Conservation (phyloP, 2,888 invertebrate genomes). For the Congeria kusceri region DNA sequence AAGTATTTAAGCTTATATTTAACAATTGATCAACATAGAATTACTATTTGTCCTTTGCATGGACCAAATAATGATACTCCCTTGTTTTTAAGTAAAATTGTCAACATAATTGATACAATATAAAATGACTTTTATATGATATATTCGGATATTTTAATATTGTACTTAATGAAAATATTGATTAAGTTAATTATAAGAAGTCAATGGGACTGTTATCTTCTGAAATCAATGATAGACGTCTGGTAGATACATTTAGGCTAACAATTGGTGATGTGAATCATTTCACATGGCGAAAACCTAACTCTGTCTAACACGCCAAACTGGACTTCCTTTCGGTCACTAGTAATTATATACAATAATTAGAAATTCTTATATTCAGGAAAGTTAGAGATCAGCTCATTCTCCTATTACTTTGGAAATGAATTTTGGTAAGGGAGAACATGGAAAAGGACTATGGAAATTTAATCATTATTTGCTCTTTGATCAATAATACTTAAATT, state of each 20-base stretch:
- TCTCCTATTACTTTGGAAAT: slow-evolving; percentile 11
- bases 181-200: slow-evolving; percentile 28
- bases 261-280: slow-evolving; percentile 2
- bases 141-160: slow-evolving; percentile 32
- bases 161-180: slow-evolving; percentile 6
- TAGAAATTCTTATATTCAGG: not conserved
- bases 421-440: slow-evolving; percentile 1
- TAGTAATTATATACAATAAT: slow-evolving; percentile 2
- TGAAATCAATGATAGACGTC: not conserved
- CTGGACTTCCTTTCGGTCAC: slow-evolving; percentile 31
- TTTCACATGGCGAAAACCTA: slow-evolving; percentile 23
- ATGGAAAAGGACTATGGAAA: slow-evolving; percentile 23
- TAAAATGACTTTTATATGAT: slow-evolving; percentile 9
- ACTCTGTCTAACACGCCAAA: slow-evolving; percentile 14
- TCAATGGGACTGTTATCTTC: not conserved
- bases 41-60: not conserved
- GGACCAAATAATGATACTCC: slow-evolving; percentile 14
- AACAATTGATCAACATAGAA: not conserved
- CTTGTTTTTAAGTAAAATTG: not conserved
- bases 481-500: slow-evolving; percentile 19
- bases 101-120: slow-evolving; percentile 16
- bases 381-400: slow-evolving; percentile 26
- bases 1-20: not conserved
- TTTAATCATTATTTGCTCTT: slow-evolving; percentile 36
- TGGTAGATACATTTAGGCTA: slow-evolving; percentile 4